Base-by-base conservation (phyloP, 2,888 invertebrate species). In the Aleiodes leptofemur region DNA sequence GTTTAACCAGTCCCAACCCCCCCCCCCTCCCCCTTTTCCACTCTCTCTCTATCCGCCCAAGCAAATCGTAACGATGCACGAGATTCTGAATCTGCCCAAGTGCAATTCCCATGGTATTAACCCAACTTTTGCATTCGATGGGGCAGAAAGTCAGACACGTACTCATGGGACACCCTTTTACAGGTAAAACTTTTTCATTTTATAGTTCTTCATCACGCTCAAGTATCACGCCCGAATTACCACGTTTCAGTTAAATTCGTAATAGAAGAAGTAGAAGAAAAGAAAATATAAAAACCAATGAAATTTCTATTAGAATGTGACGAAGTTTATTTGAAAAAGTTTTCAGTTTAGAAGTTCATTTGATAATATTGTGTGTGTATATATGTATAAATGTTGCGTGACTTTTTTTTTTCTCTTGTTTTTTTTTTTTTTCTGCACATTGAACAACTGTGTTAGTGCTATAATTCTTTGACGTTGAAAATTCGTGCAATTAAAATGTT, bases 31-130 rank as follows among this genome's bases (percentile, higher is more conserved):
- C 8, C 11, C 4, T 77, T 69, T 78, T 61, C 43, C 82, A 82
- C 79, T 80, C 79, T 23, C n/a, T 14, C 11, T 13, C 77, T 71
- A 79, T 61, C 43, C 82, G 82, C 79, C 80, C 79, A 80, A 69
- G 82, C 82, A 80, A 72, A 82, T 82, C 83, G 75, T 76, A 77
- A 74, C 56, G 50, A 38, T 14, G 64, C 70, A 73, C 77, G 80
- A 76, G 71, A 64, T 38, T 77, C 80, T 71, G 79, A 76, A 78
- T 80, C 57, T 79, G 16, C 43, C 43, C 34, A 51, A 57, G 64
- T 70, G 74, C 78, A 78, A 76, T 83, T 83, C 83, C 81, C 82
- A 80, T 82, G 81, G 82, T 80, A 83, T 82, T 81, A 82, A 74
- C 77, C 77, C 78, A 77, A 78, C 80, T 83, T 82, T 82, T 81